phyloP scores from a whole-genome alignment of 2,113 vertebrate genomes.

The Pseudorhombus dupliciocellatus region DNA sequence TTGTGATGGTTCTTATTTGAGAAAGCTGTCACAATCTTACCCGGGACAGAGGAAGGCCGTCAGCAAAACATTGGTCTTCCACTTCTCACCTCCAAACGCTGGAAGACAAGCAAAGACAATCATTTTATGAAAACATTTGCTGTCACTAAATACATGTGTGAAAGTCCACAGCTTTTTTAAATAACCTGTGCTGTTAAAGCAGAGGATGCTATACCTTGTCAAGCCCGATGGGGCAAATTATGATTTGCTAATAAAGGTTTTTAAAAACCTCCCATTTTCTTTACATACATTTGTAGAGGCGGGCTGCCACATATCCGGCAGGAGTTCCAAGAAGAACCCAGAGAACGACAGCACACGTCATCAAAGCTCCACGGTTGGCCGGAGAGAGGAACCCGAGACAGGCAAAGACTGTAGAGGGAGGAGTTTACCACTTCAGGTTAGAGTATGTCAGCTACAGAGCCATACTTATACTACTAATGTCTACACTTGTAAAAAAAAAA shows the following conservation, averaged over 20 bases:
- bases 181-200: no score
- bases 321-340: slow-evolving; percentile 96
- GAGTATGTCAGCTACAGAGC: no score
- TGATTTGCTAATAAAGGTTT: no score
- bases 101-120: slow-evolving; percentile 48
- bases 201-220: neutral
- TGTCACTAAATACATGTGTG: neutral
- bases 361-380: slow-evolving; percentile 91
- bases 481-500: neutral
- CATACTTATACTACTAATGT: neutral
- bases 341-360: slow-evolving; percentile 94
- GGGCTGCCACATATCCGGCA: slow-evolving; percentile 92
- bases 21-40: slow-evolving; percentile 40
- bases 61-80: slow-evolving; percentile 83
- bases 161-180: neutral
- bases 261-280: neutral
- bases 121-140: neutral
- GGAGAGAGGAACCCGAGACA: slow-evolving; percentile 95
- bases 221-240: no score
- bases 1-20: neutral
- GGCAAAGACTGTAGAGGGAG: slow-evolving; percentile 85
- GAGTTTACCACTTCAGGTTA: neutral
- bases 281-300: slow-evolving; percentile 95
- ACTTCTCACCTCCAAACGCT: slow-evolving; percentile 83
- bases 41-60: slow-evolving; percentile 81